Base-by-base conservation (phyloP, 2,888 invertebrate genomes). In the Portevinia maculata region DNA sequence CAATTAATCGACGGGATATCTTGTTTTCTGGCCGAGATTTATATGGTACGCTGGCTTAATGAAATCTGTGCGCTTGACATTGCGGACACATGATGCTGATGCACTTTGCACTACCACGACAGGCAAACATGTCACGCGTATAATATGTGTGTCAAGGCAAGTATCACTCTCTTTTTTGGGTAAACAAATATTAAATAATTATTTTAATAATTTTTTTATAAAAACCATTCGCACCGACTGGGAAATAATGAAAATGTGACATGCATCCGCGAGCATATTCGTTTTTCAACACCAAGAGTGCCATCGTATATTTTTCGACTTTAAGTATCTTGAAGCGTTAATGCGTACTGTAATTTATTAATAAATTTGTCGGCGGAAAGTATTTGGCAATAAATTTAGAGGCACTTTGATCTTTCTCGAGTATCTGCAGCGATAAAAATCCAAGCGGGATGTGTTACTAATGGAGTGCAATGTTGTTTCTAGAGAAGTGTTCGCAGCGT, bases 81-180 rank as follows among this genome's bases (percentile, higher is more conserved):
- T 67, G 74, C 73, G 71, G 67, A 79, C 74, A 74, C 65, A 65
- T 59, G 60, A 34, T 50, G 44, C 39, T 15, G 34, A 7, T 37
- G 57, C 15, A 39, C n/a, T 34, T 30, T 30, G 11, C 41, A 17
- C 34, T 9, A 48, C 62, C 62, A 30, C 39, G 39, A 5, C 24
- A 24, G 24, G 24, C 24, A 24, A 24, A 24, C 52, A 28, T 32
- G 17, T 17, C 30, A 15, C 21, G 19, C 17, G 17, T 8, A 11
- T 64, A n/a, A 37, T 71, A 79, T 75, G 32, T 81, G 70, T 81
- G 79, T 81, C 79, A 81, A 81, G 79, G 79, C 74, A 37, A 76
- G 5, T 3, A 5, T 67, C 44, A 39, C 30, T 46, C 13, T 13
- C 52, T 8, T 30, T 69, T 64, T 39, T 9, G 57, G 57, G 64